Conservation (phyloP, 1,140 invertebrate species). For the Trigoniulus corallinus region DNA sequence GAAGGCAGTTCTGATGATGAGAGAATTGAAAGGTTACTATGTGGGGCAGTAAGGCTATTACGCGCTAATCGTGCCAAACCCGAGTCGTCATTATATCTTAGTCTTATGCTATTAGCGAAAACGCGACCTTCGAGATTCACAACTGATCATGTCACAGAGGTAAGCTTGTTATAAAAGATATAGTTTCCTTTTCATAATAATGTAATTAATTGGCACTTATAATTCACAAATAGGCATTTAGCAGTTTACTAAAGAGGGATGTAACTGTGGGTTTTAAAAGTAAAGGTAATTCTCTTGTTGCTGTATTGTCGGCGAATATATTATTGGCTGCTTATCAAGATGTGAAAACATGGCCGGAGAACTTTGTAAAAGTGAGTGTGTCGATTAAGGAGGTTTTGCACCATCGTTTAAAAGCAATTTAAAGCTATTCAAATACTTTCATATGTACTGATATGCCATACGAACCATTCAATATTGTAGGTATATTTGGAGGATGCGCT, state of each 20-base stretch:
- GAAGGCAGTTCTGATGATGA: constrained; percentile 30
- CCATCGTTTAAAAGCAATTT: background rate
- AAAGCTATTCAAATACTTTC: background rate
- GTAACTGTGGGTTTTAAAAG: constrained; percentile 43
- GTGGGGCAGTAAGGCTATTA: constrained; percentile 35
- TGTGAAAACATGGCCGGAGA: constrained; percentile 32
- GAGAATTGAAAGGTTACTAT: constrained; percentile 30
- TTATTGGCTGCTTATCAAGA: constrained; percentile 60
- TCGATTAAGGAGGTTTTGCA: constrained; percentile 5
- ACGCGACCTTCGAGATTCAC: constrained; percentile 56
- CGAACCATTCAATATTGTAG: constrained; percentile 33
- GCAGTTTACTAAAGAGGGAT: constrained; percentile 32
- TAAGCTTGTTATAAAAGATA: constrained; percentile 23
- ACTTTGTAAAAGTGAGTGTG: constrained; percentile 30
- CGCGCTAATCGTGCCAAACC: constrained; percentile 41
- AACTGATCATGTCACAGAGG: constrained; percentile 55
- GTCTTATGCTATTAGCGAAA: constrained; percentile 68
- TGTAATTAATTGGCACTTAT: too few species aligned
- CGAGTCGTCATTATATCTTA: constrained; percentile 56
- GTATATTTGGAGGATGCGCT: constrained; percentile 86
- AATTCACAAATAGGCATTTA: constrained; percentile 25
- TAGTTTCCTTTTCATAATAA: too few species aligned
- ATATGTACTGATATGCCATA: too few species aligned
- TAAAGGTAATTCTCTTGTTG: constrained; percentile 53
- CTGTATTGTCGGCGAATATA: constrained; percentile 70